A percentile compares a stretch with the other conserved stretches of the same genome.
Evolutionary conservation across 1,140 invertebrate species (phyloP).

Genomic region (Chironomus striatipennis): DNA sequence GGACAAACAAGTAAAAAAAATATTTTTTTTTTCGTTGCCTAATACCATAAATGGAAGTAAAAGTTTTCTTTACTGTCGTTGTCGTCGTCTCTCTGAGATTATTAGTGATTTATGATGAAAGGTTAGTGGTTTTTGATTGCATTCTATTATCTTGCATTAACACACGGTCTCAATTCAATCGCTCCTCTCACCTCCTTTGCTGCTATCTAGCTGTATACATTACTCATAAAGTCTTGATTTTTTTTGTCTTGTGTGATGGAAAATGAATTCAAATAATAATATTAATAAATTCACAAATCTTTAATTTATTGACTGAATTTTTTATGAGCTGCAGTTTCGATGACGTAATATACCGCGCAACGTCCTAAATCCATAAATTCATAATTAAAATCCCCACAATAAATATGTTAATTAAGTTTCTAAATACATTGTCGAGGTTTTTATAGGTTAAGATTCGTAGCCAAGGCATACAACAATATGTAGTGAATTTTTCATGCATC

Average conservation of each 20-base stretch:
- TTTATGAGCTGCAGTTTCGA: background rate
- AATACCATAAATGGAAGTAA: conserved; percentile 13
- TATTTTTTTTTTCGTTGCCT: background rate
- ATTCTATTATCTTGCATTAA: conserved; percentile 8
- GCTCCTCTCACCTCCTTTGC: too few relatives aligned
- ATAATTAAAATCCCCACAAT: background rate
- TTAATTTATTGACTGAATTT: too few relatives aligned
- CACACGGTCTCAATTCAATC: too few relatives aligned
- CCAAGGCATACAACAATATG: background rate
- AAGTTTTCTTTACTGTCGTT: conserved; percentile 10
- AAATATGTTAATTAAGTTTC: conserved; percentile 2
- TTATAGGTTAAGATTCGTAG: conserved; percentile 1
- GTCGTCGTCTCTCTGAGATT: conserved; percentile 5
- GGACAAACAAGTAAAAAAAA: background rate
- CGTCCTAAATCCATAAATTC: conserved; percentile 1
- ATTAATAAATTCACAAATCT: too few relatives aligned
- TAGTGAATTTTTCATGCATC: background rate
- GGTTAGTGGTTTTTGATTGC: conserved; percentile 7
- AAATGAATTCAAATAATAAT: too few relatives aligned
- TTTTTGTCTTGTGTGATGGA: too few relatives aligned
- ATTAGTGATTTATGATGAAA: conserved; percentile 14
- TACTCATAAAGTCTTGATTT: too few relatives aligned
- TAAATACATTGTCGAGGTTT: background rate
- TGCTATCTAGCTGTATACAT: too few relatives aligned
- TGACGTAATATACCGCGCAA: background rate